Percentiles rank a stretch among this genome's conserved stretches.
These are phyloP conservation scores for Cichlasoma orientale DNA, from an alignment of 2,797 vertebrate species.

Conservation along the genomic window DNA sequence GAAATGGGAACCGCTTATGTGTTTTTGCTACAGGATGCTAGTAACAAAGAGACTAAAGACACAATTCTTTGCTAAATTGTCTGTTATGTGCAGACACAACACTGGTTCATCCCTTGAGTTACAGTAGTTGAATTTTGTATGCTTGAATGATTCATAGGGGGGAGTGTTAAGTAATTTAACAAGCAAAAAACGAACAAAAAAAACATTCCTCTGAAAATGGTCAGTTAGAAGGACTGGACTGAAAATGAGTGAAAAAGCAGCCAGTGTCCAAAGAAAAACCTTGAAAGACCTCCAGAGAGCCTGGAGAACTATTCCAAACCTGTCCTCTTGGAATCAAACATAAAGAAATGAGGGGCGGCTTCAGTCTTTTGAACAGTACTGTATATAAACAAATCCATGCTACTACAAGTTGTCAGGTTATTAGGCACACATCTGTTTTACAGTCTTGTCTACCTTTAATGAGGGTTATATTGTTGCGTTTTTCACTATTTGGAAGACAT, in stretches of 20 bases:
- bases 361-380: too few relatives aligned
- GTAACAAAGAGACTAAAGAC: too few relatives aligned
- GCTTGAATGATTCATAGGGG: background rate
- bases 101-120: too few relatives aligned
- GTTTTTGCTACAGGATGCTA: background rate
- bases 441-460: accelerated
- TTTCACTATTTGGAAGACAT: background rate
- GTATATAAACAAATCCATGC: too few relatives aligned
- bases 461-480: background rate
- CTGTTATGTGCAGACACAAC: too few relatives aligned
- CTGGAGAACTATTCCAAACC: too few relatives aligned
- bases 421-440: too few relatives aligned
- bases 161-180: background rate
- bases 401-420: too few relatives aligned
- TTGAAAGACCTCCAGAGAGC: too few relatives aligned
- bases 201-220: background rate
- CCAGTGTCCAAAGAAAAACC: too few relatives aligned
- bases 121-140: background rate
- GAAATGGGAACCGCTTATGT: background rate
- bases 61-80: background rate
- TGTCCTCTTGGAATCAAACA: too few relatives aligned
- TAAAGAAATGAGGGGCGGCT: too few relatives aligned
- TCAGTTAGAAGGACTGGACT: background rate
- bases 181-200: background rate
- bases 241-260: background rate